Conservation (phyloP, 2,113 vertebrate genomes). For the Phasianus colchicus region DNA sequence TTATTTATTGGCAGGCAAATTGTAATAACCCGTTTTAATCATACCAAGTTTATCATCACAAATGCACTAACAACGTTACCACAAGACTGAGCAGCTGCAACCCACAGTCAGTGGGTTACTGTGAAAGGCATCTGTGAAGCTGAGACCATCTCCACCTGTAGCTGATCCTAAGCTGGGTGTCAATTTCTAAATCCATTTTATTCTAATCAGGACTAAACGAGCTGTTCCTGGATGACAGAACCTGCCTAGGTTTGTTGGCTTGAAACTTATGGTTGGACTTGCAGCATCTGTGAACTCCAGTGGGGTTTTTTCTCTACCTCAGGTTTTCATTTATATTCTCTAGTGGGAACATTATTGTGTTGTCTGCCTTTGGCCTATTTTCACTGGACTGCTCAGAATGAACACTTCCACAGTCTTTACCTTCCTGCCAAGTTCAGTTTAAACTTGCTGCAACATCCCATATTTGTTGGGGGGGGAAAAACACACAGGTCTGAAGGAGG, state of each 20-base stretch:
- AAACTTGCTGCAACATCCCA: background rate
- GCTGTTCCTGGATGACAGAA: slow-evolving; percentile 18
- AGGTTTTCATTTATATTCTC: slow-evolving; percentile 2
- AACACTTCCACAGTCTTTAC: background rate
- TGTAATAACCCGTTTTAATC: background rate
- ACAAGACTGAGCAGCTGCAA: background rate
- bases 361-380: background rate
- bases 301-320: background rate
- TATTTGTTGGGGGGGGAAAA: background rate
- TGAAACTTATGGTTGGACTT: background rate
- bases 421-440: background rate
- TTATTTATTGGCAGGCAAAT: slow-evolving; percentile 11
- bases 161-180: background rate
- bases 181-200: background rate
- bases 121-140: background rate
- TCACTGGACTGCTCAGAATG: background rate
- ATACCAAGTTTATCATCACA: background rate
- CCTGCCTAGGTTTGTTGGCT: slow-evolving; percentile 28
- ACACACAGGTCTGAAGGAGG: background rate
- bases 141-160: background rate
- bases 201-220: background rate
- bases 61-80: background rate
- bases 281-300: background rate
- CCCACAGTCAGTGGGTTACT: background rate
- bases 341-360: background rate